A percentile compares a stretch with the other conserved stretches of the same genome.
These are phyloP conservation scores for Chaetodon trifasciatus DNA, from an alignment of 2,797 vertebrate species.

Conservation along the genomic window DNA sequence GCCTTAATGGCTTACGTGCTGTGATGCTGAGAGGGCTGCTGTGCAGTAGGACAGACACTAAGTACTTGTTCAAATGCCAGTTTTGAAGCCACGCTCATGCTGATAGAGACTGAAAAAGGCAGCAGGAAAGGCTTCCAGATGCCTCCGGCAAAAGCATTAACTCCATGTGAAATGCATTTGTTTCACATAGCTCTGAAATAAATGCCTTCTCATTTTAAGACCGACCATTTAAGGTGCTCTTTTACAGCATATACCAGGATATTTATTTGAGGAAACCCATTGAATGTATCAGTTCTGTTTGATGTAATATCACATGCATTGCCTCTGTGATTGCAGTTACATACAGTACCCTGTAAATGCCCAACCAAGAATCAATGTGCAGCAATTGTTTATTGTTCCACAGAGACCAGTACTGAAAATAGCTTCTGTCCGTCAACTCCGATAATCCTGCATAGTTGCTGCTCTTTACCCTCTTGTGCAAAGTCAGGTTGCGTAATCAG, in stretches of 20 bases:
- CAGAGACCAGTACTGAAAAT: conserved; percentile 46
- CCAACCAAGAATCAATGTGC: conserved; percentile 48
- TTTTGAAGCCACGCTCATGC: conserved; percentile 47
- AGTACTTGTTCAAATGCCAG: conserved; percentile 34
- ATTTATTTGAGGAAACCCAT: conserved; percentile 15
- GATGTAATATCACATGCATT: conserved; percentile 6
- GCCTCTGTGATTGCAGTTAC: neutral
- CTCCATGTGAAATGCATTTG: conserved; percentile 54
- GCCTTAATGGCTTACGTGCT: conserved; percentile 51
- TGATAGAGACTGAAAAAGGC: conserved; percentile 29
- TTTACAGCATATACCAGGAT: neutral
- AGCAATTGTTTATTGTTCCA: conserved; percentile 48
- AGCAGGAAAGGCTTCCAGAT: conserved; percentile 35
- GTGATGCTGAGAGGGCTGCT: conserved; percentile 46
- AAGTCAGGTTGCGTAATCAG: conserved; percentile 45
- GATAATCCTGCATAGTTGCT: conserved; percentile 43
- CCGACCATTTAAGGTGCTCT: conserved; percentile 7
- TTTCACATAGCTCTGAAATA: conserved; percentile 8
- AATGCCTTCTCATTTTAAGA: conserved; percentile 35
- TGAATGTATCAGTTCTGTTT: conserved; percentile 13
- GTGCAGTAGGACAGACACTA: conserved; percentile 29
- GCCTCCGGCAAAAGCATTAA: conserved; percentile 39
- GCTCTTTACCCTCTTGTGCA: conserved; percentile 42
- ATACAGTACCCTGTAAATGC: conserved; percentile 8
- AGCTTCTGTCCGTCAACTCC: conserved; percentile 38